These are phyloP conservation scores for Temnopleurus reevesii DNA, from an alignment of 53 echinoderm and acorn worm species.

Conservation along the genomic window DNA sequence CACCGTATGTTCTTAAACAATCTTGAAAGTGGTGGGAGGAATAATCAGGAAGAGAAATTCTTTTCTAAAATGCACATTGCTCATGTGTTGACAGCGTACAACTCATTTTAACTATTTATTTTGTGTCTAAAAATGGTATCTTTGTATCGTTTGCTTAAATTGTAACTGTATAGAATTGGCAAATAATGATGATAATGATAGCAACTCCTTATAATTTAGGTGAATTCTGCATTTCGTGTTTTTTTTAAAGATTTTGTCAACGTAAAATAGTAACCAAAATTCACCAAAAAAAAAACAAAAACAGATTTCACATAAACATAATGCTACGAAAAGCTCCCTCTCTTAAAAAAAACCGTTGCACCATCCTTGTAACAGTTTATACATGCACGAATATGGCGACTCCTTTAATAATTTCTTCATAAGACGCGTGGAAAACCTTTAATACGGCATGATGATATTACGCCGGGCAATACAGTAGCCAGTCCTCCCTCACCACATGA, in stretches of 20 bases:
- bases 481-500: neutral
- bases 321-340: neutral
- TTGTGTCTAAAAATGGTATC: no score
- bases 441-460: no score
- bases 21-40: neutral
- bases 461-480: neutral
- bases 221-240: no score
- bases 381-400: neutral
- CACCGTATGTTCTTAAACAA: no score
- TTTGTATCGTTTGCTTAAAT: no score
- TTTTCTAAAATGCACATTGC: neutral
- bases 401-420: neutral
- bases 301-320: neutral
- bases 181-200: no score
- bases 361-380: neutral
- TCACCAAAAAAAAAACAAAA: neutral
- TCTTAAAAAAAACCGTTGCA: neutral
- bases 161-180: no score
- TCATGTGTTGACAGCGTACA: neutral
- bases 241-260: no score
- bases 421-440: neutral
- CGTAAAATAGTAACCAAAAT: neutral
- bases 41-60: neutral
- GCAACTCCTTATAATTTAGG: no score
- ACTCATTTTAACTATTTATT: neutral